Evolutionary conservation across 2,888 invertebrate species (phyloP).

Genomic region (Branchipolynoe longqiensis): DNA sequence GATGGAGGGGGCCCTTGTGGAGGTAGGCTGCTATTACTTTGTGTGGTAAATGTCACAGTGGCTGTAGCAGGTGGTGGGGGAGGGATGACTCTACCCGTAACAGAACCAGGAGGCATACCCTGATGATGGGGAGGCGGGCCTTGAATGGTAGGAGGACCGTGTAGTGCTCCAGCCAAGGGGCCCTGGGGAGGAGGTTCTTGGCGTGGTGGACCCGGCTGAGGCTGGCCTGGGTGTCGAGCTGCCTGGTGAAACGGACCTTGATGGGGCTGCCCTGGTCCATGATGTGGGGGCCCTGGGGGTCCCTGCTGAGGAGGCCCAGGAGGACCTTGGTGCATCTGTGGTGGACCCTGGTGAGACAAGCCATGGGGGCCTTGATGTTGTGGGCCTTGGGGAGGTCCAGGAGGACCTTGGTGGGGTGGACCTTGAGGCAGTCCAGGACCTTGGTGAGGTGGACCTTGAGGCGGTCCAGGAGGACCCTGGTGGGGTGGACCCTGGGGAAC

Average conservation of each 20-base stretch:
- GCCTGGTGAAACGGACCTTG: background rate
- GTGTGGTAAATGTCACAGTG: background rate
- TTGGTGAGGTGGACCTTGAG: background rate
- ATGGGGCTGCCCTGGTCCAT: background rate
- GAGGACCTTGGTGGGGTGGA: conserved; percentile 39
- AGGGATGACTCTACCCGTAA: background rate
- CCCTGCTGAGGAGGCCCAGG: conserved; percentile 34
- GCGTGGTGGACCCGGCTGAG: too few relatives aligned
- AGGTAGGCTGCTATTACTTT: background rate
- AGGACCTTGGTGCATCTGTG: conserved; percentile 53
- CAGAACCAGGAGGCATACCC: conserved; percentile 15
- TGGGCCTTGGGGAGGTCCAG: background rate
- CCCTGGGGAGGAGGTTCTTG: too few relatives aligned
- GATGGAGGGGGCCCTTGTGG: conserved; percentile 43
- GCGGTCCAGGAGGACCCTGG: conserved; percentile 16
- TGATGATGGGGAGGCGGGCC: conserved; percentile 12
- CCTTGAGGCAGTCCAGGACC: background rate
- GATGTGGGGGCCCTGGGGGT: conserved; percentile 45
- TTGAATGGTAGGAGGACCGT: background rate
- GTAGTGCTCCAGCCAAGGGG: too few relatives aligned
- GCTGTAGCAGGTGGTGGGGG: conserved; percentile 10
- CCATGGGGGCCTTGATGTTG: background rate
- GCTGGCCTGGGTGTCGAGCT: background rate
- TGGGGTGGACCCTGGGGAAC: background rate
- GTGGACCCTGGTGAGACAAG: conserved; percentile 50